Evolutionary conservation across 2,113 vertebrate genomes (phyloP), one percentile per base, ranked within the genome.

Genomic region (Amphilophus citrinellus): DNA sequence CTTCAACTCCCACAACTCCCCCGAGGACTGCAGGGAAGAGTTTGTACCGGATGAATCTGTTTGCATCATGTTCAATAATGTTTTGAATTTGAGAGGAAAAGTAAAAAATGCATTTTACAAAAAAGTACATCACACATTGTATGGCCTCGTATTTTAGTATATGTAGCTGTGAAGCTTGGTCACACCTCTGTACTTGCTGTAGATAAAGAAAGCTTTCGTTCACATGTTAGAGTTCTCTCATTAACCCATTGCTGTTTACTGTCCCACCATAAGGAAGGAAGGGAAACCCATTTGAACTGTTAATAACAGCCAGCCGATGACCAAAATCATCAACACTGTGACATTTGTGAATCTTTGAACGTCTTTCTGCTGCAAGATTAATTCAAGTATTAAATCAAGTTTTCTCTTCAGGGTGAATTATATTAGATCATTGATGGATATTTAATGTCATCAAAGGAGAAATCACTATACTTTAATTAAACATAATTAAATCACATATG

Each of bases 31-130:
- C 83, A 2, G 88, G 92, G 50, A 87, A 88, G 79, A 95, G 95
- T 56, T 85, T 85, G 77, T 95, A 95, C 61, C 78, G 92, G 84
- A 95, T 94, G 58, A 95, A 95, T 63, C 94, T 85, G 14, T 81
- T 91, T 1, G 90, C 80, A 56, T 94, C 88, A n/a, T 77, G 56
- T 3, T 94, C 88, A 13, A 86, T 80, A 10, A 90, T 42, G 37
- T 92, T 93, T 57, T 86, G 84, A 60, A 94, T 90, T 79, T 95
- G 93, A 94, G 82, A 24, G 77, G 44, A 61, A 9, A 77, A 27
- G 2, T 2, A 18, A 32, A 32, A 17, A 47, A 15, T 47, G 11
- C 4, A 61, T 32, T 60, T 61, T 61, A 32, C 15, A 7, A 61
- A 32, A 61, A 15, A 50, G 27, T 10, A 61, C 7, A 32, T 32